These are phyloP conservation scores for Sorex fumeus DNA, from an alignment of 2,113 vertebrate genomes.

Conservation along the genomic window DNA sequence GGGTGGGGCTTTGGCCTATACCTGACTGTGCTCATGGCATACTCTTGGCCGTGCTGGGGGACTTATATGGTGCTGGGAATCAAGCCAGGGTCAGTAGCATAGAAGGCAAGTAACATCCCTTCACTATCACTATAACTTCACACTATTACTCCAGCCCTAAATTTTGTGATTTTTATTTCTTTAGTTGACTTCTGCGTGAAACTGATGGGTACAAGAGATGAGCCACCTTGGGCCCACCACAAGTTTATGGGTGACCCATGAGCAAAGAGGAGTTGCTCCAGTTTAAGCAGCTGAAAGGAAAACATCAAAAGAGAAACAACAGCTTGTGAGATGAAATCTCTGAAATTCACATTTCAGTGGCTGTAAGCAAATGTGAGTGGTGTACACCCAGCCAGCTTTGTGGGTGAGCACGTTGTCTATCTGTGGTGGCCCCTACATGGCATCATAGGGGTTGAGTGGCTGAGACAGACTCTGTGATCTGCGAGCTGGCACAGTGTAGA, in stretches of 20 bases:
- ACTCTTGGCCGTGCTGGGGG: no score
- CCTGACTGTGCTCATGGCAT: background rate
- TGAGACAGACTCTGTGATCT: background rate
- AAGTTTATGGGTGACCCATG: background rate
- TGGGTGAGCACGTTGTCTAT: background rate
- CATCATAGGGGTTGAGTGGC: background rate
- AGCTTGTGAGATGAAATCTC: background rate
- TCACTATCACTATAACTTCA: no score
- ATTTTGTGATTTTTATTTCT: background rate
- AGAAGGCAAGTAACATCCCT: no score
- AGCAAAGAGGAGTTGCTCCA: constrained; percentile 22
- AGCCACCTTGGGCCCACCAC: background rate
- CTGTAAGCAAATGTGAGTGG: background rate
- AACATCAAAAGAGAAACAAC: constrained; percentile 28
- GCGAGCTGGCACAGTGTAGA: background rate
- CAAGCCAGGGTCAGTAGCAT: no score
- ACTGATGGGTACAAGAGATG: background rate
- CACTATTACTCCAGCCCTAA: no score
- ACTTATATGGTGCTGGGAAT: no score
- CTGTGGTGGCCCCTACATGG: background rate
- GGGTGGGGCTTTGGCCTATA: no score
- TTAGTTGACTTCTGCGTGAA: background rate
- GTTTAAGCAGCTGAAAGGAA: constrained; percentile 18
- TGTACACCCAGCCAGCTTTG: background rate
- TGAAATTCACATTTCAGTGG: constrained; percentile 27